A percentile compares a stretch with the other conserved stretches of the same genome.
Conservation (phyloP, 2,888 invertebrate species). For the Caenorhabditis imperialis region DNA sequence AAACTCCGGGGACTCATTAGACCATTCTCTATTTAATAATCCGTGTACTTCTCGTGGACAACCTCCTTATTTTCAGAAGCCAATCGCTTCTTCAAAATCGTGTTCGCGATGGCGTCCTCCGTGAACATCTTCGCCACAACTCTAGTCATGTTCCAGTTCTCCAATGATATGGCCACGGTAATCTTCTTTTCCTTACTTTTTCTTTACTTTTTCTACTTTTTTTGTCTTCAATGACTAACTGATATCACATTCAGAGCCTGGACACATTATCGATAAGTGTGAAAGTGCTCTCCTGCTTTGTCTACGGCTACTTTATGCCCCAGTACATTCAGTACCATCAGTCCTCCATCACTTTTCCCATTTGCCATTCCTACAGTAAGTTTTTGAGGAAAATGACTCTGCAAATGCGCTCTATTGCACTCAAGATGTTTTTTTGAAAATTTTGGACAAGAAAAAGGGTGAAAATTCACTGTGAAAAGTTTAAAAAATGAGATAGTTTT, state of each 20-base stretch:
- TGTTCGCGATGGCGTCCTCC: slow-evolving; percentile 67
- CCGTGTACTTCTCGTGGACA: no score
- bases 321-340: slow-evolving; percentile 65
- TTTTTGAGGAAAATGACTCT: no score
- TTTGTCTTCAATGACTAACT: no score
- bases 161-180: slow-evolving; percentile 34
- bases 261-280: slow-evolving; percentile 59
- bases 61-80: slow-evolving; percentile 65
- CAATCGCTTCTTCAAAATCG: slow-evolving; percentile 69
- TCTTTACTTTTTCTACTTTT: no score
- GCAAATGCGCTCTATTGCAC: background rate
- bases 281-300: slow-evolving; percentile 51
- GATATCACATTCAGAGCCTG: slow-evolving; percentile 58
- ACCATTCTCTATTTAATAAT: no score
- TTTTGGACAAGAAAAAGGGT: no score
- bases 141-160: slow-evolving; percentile 48
- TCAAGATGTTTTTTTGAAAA: no score
- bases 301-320: slow-evolving; percentile 62
- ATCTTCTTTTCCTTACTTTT: no score
- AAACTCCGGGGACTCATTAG: no score
- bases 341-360: slow-evolving; percentile 53
- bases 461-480: no score
- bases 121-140: slow-evolving; percentile 69
- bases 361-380: slow-evolving; percentile 66
- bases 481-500: no score